Evolutionary conservation across 2,797 vertebrate genomes (phyloP).

Genomic region (Tragelaphus oryx): DNA sequence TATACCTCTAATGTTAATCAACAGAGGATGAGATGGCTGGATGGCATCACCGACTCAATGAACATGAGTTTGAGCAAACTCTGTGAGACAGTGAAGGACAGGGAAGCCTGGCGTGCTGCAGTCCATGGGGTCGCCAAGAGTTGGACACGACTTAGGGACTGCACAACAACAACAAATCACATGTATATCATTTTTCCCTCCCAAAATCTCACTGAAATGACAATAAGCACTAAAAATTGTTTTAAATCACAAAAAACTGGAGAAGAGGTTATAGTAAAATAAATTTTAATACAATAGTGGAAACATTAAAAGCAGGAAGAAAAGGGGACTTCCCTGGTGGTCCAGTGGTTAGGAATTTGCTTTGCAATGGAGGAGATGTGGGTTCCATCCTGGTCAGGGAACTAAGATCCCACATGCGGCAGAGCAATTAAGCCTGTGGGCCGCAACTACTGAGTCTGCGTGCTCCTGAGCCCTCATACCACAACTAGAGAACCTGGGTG

Average conservation of each 20-base stretch:
- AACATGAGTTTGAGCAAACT: not conserved
- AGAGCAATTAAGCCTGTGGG: not conserved
- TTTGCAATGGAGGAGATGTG: not conserved
- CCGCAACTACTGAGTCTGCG: not conserved
- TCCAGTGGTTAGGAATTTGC: not conserved
- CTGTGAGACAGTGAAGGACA: not conserved
- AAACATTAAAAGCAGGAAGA: constrained; percentile 5
- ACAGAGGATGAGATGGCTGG: not conserved
- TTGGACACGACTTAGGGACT: not conserved
- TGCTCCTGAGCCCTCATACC: not conserved
- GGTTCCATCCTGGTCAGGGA: not conserved
- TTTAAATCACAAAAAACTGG: not conserved
- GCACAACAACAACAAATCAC: not conserved
- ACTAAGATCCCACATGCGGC: not conserved
- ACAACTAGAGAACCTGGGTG: not conserved
- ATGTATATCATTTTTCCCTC: not conserved
- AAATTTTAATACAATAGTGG: not conserved
- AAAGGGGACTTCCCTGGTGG: not conserved
- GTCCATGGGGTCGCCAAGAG: not conserved
- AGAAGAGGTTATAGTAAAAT: constrained; percentile 3
- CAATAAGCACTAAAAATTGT: constrained; percentile 7
- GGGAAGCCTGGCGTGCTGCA: not conserved
- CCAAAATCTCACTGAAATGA: constrained; percentile 13
- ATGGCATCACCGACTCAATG: not conserved
- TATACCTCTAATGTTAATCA: not conserved